Evolutionary conservation across 2,113 vertebrate genomes (phyloP).

Genomic region (Pelusios castaneus): DNA sequence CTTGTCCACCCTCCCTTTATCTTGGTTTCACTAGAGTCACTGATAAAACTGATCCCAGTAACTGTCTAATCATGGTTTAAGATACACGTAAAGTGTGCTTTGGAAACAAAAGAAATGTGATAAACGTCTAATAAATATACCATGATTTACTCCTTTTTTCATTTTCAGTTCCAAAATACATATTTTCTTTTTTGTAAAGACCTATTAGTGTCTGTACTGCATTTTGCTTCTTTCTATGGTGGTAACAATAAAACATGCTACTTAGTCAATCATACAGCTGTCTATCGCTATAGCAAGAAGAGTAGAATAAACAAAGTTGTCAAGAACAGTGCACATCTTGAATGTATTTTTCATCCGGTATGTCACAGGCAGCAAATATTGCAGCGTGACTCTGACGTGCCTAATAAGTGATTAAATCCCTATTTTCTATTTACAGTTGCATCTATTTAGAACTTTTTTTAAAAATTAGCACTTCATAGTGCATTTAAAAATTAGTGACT

Average conservation of each 20-base stretch:
- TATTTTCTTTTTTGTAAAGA: background rate
- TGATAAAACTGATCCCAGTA: no score
- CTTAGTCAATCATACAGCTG: background rate
- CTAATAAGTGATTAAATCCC: background rate
- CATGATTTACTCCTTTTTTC: background rate
- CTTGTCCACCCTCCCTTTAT: background rate
- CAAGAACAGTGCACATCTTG: constrained; percentile 31
- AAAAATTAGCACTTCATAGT: background rate
- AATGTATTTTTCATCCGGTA: constrained; percentile 11
- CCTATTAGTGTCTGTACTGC: background rate
- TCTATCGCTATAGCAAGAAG: background rate
- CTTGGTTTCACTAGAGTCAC: background rate
- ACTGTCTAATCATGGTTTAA: background rate
- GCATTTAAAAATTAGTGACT: background rate
- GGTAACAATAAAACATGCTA: background rate
- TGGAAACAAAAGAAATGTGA: background rate
- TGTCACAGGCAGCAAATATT: background rate
- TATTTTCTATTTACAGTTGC: background rate
- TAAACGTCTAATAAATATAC: background rate
- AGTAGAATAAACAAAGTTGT: background rate
- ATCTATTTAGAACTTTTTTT: background rate
- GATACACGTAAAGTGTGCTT: background rate
- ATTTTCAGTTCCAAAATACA: background rate
- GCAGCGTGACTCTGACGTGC: background rate
- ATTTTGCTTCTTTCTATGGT: background rate